Evolutionary conservation across 2,113 vertebrate genomes (phyloP).

Genomic region (Leucoraja erinaceus): DNA sequence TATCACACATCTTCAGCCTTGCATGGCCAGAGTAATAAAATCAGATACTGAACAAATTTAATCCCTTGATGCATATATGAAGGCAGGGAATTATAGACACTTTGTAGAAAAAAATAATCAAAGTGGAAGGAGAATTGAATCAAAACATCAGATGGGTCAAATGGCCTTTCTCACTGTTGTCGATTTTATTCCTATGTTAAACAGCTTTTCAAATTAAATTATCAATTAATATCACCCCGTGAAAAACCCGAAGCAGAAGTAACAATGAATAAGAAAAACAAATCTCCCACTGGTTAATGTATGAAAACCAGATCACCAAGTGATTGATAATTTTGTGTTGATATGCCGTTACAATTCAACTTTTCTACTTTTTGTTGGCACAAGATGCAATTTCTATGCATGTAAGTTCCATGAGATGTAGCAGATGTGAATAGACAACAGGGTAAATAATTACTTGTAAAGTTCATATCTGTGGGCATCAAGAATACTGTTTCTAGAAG

Average conservation of each 20-base stretch:
- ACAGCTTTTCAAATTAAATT: neutral
- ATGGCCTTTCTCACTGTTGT: neutral
- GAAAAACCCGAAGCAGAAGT: neutral
- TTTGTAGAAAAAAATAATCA: neutral
- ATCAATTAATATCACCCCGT: neutral
- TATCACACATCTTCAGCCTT: neutral
- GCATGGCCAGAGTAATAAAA: neutral
- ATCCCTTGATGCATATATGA: neutral
- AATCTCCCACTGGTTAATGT: neutral
- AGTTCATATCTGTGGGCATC: neutral
- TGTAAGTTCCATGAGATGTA: neutral
- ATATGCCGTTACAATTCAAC: neutral
- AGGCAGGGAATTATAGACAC: neutral
- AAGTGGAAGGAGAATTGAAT: neutral
- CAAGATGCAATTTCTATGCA: neutral
- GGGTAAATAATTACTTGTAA: neutral
- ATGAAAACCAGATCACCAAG: neutral
- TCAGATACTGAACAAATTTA: neutral
- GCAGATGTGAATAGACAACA: neutral
- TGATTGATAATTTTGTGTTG: neutral
- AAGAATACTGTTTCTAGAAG: neutral
- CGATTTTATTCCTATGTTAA: neutral
- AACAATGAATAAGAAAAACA: neutral
- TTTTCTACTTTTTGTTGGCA: neutral
- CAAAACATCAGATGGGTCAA: no score